Base-by-base conservation (phyloP, 2,797 vertebrate species). In the Hirundo rustica region DNA sequence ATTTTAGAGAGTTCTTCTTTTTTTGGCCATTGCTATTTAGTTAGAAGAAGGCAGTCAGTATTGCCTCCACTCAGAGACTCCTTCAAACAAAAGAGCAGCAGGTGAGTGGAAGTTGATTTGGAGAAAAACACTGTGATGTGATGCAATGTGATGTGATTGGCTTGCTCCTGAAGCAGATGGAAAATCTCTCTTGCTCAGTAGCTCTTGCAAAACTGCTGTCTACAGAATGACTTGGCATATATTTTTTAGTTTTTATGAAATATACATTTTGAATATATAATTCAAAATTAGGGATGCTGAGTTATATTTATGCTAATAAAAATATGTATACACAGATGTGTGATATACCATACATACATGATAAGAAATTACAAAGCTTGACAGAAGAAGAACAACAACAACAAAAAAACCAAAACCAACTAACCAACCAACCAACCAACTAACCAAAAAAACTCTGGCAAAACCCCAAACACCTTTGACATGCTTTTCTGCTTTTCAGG, bases 371-470 rank as follows among this genome's bases (percentile, higher is more conserved):
- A n/a, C 45, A 84, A 61, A 58, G 6, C 27, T 85, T 83, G 40
- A 47, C 9, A 54, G 34, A 89, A 90, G 25, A 67, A 42, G 4
- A 45, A 70, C 5, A 40, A 40, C 40, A 40, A 40, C 13, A 40
- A 40, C 13, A 48, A 85, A 60, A 57, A 5, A 0, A 18, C 18
- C 7, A 1, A 23, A 14, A 25, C 9, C 22, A 67, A 47, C 25
- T 25, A 40, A 32, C 2, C 3, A 50, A 32, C 3, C 5, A 48
- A 30, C 3, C 16, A 77, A 38, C 1, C 25, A 58, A n/a, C 3
- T 16, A 58, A 18, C 1, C 3, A 48, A 51, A 53, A 47, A 48
- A 14, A 2, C 4, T 5, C 3, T 27, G 67, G 30, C 1, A 6
- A 64, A 85, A 50, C 8, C 14, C 5, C 13, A 61, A 51, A 44